Percentiles rank a stretch among this genome's conserved stretches.
phyloP scores from a whole-genome alignment of 2,888 invertebrate species.

The Drosophila sordidapex region DNA sequence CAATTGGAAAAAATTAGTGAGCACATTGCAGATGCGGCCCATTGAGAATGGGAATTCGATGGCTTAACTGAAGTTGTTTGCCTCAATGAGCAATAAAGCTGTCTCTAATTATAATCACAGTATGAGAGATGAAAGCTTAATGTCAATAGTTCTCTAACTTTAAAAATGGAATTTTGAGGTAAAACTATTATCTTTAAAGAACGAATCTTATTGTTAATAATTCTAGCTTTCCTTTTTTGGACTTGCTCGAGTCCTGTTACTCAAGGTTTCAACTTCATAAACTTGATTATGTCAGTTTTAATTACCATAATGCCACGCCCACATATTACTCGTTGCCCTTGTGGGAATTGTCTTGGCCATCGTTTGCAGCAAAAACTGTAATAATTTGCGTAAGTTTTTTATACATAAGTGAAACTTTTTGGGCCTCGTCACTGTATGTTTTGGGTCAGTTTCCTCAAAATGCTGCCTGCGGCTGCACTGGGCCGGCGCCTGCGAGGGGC shows the following conservation, averaged over 20 bases:
- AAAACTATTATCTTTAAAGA: no score
- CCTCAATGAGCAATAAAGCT: conserved; percentile 46
- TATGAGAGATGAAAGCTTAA: background rate
- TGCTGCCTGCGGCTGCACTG: conserved; percentile 24
- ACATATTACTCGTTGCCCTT: background rate
- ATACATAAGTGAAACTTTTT: conserved; percentile 41
- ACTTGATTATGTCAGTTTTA: conserved; percentile 57
- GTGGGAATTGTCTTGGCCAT: conserved; percentile 32
- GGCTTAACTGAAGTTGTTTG: conserved; percentile 47
- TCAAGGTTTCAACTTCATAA: background rate
- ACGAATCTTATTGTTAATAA: background rate
- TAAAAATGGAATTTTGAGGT: no score
- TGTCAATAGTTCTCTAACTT: background rate
- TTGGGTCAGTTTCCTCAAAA: conserved; percentile 39
- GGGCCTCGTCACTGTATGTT: conserved; percentile 2
- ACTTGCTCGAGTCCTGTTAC: background rate
- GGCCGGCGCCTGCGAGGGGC: conserved; percentile 61
- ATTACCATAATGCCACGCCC: conserved; percentile 41
- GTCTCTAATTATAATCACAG: conserved; percentile 20
- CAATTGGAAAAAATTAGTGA: conserved; percentile 76
- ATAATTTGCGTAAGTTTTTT: conserved; percentile 65
- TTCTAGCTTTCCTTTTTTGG: background rate
- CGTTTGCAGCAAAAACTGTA: conserved; percentile 58
- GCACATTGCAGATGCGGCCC: conserved; percentile 47
- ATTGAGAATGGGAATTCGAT: conserved; percentile 43